Evolutionary conservation across 2,113 vertebrate species (phyloP), one percentile per base, ranked within the genome.

Genomic region (Entosphenus tridentatus): DNA sequence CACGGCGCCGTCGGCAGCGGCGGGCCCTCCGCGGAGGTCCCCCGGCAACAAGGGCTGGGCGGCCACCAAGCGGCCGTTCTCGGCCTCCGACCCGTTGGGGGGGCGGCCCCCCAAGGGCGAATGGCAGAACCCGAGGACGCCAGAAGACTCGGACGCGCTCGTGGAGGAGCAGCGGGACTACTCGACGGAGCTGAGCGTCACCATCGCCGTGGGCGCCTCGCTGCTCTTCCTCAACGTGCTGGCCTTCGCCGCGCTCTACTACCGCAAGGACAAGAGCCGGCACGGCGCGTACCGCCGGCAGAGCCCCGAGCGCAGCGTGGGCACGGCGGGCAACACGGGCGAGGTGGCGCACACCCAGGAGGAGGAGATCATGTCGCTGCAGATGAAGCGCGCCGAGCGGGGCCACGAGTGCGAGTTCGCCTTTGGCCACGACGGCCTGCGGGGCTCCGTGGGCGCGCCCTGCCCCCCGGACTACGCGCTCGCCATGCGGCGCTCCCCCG

Each of bases 111-210:
- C 39, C 39, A 39, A 39, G 39, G 39, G 6, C 4, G 39, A 39
- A 7, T 39, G 39, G 39, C 39, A 39, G 39, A 39, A 39, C 5
- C 39, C 39, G 39, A 39, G 39, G 39, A 39, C 39, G 39, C 39
- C 39, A 5, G 39, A 39, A 39, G 39, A 39, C 39, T 39, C 39
- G 39, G 39, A 39, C 39, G 39, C 39, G 69, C 80, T 93, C 1
- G 83, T 88, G 56, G 92, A 96, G 78, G 95, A 92, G 74, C 89
- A 87, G 0, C 83, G 93, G 0, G 93, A 98, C 80, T 98, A 98
- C 76, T 96, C 92, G 75, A 98, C 92, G 0, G 93, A 98, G 83
- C 83, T 98, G 74, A 98, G 93, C 0, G 92, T 98, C 76, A 98
- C 93, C 74, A 96, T 98, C 0, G 93, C 93, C 0, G 93, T 98